Conservation (phyloP, 2,888 invertebrate genomes). For the Tenthredo distinguenda region DNA sequence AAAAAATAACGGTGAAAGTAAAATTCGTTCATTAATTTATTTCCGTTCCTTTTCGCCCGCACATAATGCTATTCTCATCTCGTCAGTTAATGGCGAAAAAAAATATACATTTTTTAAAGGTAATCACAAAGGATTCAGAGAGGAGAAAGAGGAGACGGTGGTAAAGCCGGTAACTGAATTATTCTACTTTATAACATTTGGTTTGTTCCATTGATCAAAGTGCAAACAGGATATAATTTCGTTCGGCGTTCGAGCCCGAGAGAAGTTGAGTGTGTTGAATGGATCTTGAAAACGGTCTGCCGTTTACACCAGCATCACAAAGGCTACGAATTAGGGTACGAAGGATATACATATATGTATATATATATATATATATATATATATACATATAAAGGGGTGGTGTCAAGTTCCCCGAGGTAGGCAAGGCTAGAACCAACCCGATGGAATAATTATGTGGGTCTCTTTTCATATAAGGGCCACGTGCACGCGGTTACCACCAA, state of each 20-base stretch:
- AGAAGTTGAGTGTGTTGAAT: conserved; percentile 33
- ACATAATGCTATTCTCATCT: background rate
- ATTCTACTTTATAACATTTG: conserved; percentile 32
- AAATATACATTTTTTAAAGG: background rate
- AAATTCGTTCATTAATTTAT: background rate
- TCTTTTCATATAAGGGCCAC: conserved; percentile 46
- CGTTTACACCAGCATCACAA: conserved; percentile 51
- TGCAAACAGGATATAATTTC: conserved; percentile 42
- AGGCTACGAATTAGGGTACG: conserved; percentile 48
- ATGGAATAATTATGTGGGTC: conserved; percentile 54
- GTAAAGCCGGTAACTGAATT: background rate
- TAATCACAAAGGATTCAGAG: background rate
- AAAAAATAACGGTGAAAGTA: background rate
- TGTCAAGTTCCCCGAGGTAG: conserved; percentile 45
- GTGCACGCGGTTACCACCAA: conserved; percentile 46
- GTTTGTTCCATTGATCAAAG: conserved; percentile 31
- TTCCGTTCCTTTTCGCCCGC: background rate
- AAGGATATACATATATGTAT: conserved; percentile 7
- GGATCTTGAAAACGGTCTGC: conserved; percentile 41
- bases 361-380: conserved; percentile 1
- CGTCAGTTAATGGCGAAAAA: background rate
- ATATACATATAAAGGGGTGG: conserved; percentile 26
- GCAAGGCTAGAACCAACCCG: conserved; percentile 13
- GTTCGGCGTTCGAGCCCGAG: background rate
- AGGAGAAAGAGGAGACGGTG: background rate